phyloP scores from a whole-genome alignment of 92 coral and sea anemone species.

The Parazoanthus swiftii region DNA sequence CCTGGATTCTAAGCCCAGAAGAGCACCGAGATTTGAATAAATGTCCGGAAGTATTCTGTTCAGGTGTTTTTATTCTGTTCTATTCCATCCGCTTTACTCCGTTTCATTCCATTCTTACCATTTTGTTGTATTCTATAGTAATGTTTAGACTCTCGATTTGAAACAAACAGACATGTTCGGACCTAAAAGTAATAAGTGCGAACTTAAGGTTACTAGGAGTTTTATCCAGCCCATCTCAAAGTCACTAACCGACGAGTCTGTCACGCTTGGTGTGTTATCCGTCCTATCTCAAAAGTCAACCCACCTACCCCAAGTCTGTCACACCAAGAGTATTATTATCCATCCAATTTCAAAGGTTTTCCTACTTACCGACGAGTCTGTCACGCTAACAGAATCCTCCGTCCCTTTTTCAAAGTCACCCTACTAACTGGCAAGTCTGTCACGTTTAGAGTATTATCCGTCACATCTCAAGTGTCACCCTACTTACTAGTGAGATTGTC shows the following conservation, averaged over 20 bases:
- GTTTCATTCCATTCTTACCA: too few relatives aligned
- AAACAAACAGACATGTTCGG: too few relatives aligned
- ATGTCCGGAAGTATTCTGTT: background rate
- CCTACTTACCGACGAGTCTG: background rate
- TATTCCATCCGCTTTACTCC: too few relatives aligned
- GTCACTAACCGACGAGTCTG: background rate
- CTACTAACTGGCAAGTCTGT: constrained; percentile 5
- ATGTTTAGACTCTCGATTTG: too few relatives aligned
- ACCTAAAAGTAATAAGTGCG: too few relatives aligned
- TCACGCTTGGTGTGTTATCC: background rate
- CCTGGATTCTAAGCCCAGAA: too few relatives aligned
- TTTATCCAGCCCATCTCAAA: background rate
- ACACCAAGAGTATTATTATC: too few relatives aligned
- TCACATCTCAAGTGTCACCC: too few relatives aligned
- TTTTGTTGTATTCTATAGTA: too few relatives aligned
- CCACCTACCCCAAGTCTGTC: constrained; percentile 1
- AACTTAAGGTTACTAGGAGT: too few relatives aligned
- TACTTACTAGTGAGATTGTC: background rate
- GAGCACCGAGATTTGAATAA: too few relatives aligned
- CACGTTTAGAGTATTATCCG: background rate
- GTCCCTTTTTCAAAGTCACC: background rate
- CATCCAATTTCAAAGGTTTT: background rate
- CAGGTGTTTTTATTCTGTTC: too few relatives aligned
- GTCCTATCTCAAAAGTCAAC: background rate
- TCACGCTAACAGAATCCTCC: background rate